These are phyloP conservation scores for Aphodius granarius DNA, from an alignment of 2,888 invertebrate genomes.

Conservation along the genomic window DNA sequence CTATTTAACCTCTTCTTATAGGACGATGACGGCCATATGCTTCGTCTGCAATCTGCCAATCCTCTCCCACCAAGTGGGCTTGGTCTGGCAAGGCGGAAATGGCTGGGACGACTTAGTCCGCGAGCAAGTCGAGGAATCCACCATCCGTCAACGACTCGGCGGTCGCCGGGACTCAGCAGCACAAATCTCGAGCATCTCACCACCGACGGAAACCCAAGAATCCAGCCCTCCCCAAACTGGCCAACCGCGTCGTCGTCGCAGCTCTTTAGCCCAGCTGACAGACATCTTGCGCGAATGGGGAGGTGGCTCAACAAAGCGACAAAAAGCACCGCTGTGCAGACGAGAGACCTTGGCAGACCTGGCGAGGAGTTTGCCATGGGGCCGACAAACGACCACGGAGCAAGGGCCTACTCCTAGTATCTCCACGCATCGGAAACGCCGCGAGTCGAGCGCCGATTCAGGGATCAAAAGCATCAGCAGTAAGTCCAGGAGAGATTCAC, in stretches of 20 bases:
- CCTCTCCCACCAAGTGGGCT: slow-evolving; percentile 89
- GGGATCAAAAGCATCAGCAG: slow-evolving; percentile 73
- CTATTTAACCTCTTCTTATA: slow-evolving; percentile 53
- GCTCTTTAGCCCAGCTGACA: slow-evolving; percentile 85
- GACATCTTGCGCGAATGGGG: slow-evolving; percentile 89
- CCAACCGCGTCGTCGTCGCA: slow-evolving; percentile 72
- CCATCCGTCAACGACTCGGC: slow-evolving; percentile 80
- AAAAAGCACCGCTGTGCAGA: slow-evolving; percentile 72
- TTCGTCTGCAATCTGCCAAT: slow-evolving; percentile 96
- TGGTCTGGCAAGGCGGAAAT: slow-evolving; percentile 93
- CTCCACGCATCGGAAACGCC: slow-evolving; percentile 65
- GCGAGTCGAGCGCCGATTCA: slow-evolving; percentile 86
- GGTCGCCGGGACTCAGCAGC: slow-evolving; percentile 89
- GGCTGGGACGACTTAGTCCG: slow-evolving; percentile 92
- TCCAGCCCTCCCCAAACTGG: slow-evolving; percentile 67
- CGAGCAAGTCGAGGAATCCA: slow-evolving; percentile 84
- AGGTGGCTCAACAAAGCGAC: slow-evolving; percentile 62
- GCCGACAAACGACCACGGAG: slow-evolving; percentile 64
- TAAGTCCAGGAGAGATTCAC: slow-evolving; percentile 74
- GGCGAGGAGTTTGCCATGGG: slow-evolving; percentile 83
- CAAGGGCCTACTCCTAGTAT: slow-evolving; percentile 51
- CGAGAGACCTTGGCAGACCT: slow-evolving; percentile 87
- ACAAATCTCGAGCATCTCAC: slow-evolving; percentile 82
- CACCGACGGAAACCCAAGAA: slow-evolving; percentile 74
- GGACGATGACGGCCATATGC: slow-evolving; percentile 93